Conservation (phyloP, 2,888 invertebrate species). For the Drosophila dives region DNA sequence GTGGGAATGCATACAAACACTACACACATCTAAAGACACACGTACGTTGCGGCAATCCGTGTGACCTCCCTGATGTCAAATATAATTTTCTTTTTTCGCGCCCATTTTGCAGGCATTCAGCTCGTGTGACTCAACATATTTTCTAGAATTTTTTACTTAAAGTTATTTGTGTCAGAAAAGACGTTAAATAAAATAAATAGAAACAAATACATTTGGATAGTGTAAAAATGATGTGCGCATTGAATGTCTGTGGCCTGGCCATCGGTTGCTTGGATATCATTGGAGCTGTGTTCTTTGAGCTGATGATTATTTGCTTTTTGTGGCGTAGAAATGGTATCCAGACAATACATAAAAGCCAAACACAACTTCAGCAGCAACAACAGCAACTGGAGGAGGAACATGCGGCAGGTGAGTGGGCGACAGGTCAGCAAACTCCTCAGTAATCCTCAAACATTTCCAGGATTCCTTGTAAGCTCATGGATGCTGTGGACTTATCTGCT, state of each 20-base stretch:
- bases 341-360: neutral
- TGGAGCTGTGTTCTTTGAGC: conserved; percentile 61
- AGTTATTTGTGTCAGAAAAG: conserved; percentile 32
- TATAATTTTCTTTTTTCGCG: conserved; percentile 76
- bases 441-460: conserved; percentile 31
- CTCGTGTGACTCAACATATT: conserved; percentile 48
- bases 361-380: neutral
- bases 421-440: neutral
- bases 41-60: conserved; percentile 1
- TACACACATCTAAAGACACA: conserved; percentile 3
- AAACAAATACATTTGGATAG: conserved; percentile 8
- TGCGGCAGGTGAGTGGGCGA: conserved; percentile 18
- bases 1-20: conserved; percentile 38
- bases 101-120: conserved; percentile 60
- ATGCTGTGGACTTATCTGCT: conserved; percentile 65
- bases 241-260: conserved; percentile 66
- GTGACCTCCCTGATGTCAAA: conserved; percentile 68
- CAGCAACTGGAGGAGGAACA: conserved; percentile 7
- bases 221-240: conserved; percentile 39
- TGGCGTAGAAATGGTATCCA: conserved; percentile 5
- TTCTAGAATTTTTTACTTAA: conserved; percentile 50
- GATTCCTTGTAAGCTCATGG: conserved; percentile 2
- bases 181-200: conserved; percentile 5
- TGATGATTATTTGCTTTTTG: conserved; percentile 56
- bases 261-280: conserved; percentile 68